Evolutionary conservation across 1,140 invertebrate species (phyloP), one percentile per base, ranked within the genome.

Genomic region (Mya arenaria): DNA sequence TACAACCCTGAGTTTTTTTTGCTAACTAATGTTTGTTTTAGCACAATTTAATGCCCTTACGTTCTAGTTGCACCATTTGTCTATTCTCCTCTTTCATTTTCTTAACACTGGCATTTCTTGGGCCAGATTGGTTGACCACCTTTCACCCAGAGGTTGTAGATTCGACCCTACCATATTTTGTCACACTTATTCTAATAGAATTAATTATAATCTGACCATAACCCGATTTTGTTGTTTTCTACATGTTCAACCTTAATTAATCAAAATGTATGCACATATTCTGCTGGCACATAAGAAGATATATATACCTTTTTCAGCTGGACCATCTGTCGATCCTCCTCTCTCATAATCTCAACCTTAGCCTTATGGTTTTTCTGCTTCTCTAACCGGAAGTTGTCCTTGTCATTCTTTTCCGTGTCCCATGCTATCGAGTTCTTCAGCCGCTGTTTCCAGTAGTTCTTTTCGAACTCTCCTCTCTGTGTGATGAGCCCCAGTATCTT

Each of bases 311-410:
- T 80, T 23, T 80, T 69, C 48, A 80, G 28, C 17, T 62, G 37
- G 2, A 80, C 77, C 65, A 62, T 69, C n/a, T 80, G 77, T 58
- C 77, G 56, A 37, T 80, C 77, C 23, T 71, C 77, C 13, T 80
- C 77, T 34, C 77, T 52, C 36, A 48, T n/a, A 0, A 80, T 41
- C 34, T 80, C 77, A 23, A 80, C 34, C 1, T 80, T 80, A 36
- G 58, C 58, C 39, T 55, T 23, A 28, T 80, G 77, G 28, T 32
- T 80, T 32, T 80, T 69, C 15, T 60, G 23, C 44, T 80, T 69
- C 39, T 80, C 65, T 30, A 69, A 30, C 41, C 71, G 56, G 5
- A 80, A 30, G 17, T 62, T 52, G 25, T 80, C 77, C 13, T 23
- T 37, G 5, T 60, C n/a, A 19, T 58, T 36, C 19, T 71, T 69